phyloP scores from a whole-genome alignment of 2,797 vertebrate genomes.

The Meda fulgida region DNA sequence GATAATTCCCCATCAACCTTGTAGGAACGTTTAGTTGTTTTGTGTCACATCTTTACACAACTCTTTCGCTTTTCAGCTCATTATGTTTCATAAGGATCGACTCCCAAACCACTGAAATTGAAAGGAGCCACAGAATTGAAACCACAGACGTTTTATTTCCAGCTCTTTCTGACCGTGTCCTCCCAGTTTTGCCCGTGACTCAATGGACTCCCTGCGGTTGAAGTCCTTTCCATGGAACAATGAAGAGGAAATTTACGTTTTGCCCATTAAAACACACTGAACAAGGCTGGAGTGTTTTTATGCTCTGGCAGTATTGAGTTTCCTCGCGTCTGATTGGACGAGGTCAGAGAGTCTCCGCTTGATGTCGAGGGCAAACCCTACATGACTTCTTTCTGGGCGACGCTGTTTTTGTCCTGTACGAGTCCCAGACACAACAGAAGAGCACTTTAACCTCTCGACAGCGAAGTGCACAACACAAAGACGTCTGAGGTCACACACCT shows the following conservation, averaged over 20 bases:
- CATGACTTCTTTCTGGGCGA: constrained; percentile 25
- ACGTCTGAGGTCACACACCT: constrained; percentile 71
- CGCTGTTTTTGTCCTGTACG: constrained; percentile 72
- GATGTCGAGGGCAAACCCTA: constrained; percentile 5
- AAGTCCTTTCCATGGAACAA: constrained; percentile 34
- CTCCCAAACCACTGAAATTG: neutral
- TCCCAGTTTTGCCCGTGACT: constrained; percentile 23
- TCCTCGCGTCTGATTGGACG: neutral
- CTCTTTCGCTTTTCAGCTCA: neutral
- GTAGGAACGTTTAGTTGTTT: neutral
- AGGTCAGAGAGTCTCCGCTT: constrained; percentile 16
- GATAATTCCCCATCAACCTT: neutral
- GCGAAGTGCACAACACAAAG: constrained; percentile 72
- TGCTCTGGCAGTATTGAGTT: constrained; percentile 7
- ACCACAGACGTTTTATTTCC: constrained; percentile 6
- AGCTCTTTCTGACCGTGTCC: constrained; percentile 19
- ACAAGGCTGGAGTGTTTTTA: constrained; percentile 19
- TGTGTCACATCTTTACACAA: neutral
- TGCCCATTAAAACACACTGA: constrained; percentile 36
- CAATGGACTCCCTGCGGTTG: constrained; percentile 38
- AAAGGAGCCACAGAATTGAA: neutral
- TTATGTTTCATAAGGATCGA: neutral
- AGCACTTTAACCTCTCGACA: constrained; percentile 72
- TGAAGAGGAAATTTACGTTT: constrained; percentile 42
- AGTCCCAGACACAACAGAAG: constrained; percentile 82